Evolutionary conservation across 92 coral and sea anemone species (phyloP), one percentile per base, ranked within the genome.

Genomic region (Bergia sp.): DNA sequence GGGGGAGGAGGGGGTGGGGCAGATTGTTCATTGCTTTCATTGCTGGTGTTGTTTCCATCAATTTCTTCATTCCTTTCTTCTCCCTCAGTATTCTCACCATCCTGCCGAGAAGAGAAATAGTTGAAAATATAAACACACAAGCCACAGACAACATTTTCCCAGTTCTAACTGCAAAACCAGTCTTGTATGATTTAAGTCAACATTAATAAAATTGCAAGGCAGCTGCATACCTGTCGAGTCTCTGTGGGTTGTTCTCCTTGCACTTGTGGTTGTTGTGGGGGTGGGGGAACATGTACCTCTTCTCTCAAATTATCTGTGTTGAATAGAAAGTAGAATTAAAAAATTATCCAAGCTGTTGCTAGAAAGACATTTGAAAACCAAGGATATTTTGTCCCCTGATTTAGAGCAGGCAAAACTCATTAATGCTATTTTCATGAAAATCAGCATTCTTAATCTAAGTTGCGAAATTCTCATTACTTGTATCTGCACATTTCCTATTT

Each of bases 1-100:
- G 92, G 92, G 61, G 96, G 96, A 83, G 92, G 95, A 37, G 91
- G 80, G 44, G 95, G 93, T 77, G 85, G 94, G 72, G 91, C 81
- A 81, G 91, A 90, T 78, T 78, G 89, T 47, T 73, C 91, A 57
- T 71, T 82, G 39, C 82, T 67, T 8, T 93, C 92, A 37, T 74
- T 90, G 72, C 44, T 65, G 57, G 76, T 78, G 69, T 88, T 91
- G 9, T 53, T 73, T 1, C 90, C 92, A 11, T 87, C 94, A 64
- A 47, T 89, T 36, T 89, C 93, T 41, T 88, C 93, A 83, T 67
- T 92, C 8, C 74, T 88, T 39, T 85, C 91, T 16, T 88, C 91
- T 10, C 74, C 69, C 15, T 89, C 89, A 41, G 37, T 84, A 81
- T 66, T 91, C 88, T 90, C 84, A 18, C 16, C 87, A 71, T 36